Percentiles rank a stretch among this genome's conserved stretches.
Evolutionary conservation across 2,888 invertebrate species (phyloP).

Genomic region (Meta bourneti): DNA sequence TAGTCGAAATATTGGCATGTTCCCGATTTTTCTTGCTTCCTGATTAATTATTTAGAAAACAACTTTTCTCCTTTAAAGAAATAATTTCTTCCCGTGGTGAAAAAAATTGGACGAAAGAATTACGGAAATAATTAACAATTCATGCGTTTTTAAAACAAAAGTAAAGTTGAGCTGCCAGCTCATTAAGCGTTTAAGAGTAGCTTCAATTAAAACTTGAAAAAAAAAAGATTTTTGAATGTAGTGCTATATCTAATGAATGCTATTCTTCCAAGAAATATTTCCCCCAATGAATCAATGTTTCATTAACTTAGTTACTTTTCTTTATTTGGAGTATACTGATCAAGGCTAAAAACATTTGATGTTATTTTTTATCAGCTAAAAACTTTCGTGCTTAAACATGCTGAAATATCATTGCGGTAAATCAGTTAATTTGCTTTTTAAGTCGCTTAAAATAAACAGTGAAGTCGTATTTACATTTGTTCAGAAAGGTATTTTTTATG

Average conservation of each 20-base stretch:
- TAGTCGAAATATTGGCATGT: conserved; percentile 26
- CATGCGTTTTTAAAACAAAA: background rate
- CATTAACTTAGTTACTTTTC: background rate
- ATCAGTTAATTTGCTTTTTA: background rate
- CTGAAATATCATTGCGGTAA: background rate
- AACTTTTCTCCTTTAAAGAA: conserved; percentile 3
- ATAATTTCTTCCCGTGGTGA: background rate
- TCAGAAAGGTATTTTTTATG: no score
- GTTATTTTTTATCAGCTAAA: background rate
- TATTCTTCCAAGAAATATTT: background rate
- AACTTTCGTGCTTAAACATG: background rate
- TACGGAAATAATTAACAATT: background rate
- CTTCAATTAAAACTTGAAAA: background rate
- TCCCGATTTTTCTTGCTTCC: conserved; percentile 11
- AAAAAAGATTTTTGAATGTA: background rate
- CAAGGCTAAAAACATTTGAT: background rate
- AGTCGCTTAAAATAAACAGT: background rate
- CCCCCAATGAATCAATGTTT: background rate
- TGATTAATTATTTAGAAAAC: conserved; percentile 25
- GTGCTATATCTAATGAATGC: background rate
- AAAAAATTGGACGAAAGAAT: background rate
- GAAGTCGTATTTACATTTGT: background rate
- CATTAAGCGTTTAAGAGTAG: background rate
- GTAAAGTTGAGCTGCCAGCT: background rate
- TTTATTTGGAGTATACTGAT: background rate